These are phyloP conservation scores for Cyphomyrmex costatus DNA, from an alignment of 1,140 invertebrate genomes.

Conservation along the genomic window DNA sequence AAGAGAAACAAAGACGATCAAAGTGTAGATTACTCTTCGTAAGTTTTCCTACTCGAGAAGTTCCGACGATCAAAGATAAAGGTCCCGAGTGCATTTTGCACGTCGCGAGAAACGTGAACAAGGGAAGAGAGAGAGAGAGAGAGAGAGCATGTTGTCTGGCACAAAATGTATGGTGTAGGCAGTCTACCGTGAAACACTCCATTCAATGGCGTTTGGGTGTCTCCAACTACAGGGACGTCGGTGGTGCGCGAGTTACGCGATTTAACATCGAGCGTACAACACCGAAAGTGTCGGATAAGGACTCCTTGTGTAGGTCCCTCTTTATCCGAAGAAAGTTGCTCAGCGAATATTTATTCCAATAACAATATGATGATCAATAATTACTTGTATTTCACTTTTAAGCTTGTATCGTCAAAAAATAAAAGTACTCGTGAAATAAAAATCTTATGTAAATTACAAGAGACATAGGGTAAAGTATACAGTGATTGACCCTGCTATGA, in stretches of 20 bases:
- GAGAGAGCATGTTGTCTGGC: constrained; percentile 67
- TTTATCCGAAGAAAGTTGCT: constrained; percentile 57
- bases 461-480: no score
- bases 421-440: no score
- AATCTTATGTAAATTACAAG: no score
- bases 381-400: no score
- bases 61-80: constrained; percentile 63
- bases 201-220: constrained; percentile 81
- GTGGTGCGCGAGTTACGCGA: constrained; percentile 68
- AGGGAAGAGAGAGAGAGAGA: neutral
- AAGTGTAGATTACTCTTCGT: constrained; percentile 20
- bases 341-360: constrained; percentile 45
- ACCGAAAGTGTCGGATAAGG: constrained; percentile 58
- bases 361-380: constrained; percentile 42
- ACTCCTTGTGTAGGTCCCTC: constrained; percentile 33
- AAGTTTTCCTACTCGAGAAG: constrained; percentile 26
- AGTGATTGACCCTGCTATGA: no score
- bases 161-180: constrained; percentile 77
- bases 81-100: constrained; percentile 51
- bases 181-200: constrained; percentile 83
- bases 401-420: no score
- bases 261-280: constrained; percentile 68
- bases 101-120: constrained; percentile 36
- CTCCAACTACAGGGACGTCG: constrained; percentile 64
- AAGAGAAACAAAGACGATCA: neutral